Percentiles rank a stretch among this genome's conserved stretches.
These are phyloP conservation scores for Brachyistius frenatus DNA, from an alignment of 2,113 vertebrate species.

Conservation along the genomic window DNA sequence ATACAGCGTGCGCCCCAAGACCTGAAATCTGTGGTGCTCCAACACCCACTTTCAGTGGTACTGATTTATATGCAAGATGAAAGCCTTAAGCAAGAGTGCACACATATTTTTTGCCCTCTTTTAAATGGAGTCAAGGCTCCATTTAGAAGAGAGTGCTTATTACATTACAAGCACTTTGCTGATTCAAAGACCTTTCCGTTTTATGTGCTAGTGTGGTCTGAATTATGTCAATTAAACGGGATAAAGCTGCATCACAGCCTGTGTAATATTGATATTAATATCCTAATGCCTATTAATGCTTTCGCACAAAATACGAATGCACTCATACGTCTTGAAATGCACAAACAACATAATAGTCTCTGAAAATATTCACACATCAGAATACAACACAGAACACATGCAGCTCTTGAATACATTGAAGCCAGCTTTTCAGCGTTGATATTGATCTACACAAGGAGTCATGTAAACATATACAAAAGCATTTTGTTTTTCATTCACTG, in stretches of 20 bases:
- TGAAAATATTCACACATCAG: constrained; percentile 8
- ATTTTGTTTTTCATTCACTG: constrained; percentile 8
- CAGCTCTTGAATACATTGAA: neutral
- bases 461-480: neutral
- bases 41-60: constrained; percentile 69
- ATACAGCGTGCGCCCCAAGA: constrained; percentile 69
- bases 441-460: neutral
- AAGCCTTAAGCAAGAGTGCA: constrained; percentile 79
- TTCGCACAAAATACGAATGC: constrained; percentile 44
- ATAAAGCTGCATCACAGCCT: constrained; percentile 59
- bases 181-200: constrained; percentile 75
- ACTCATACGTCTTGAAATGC: constrained; percentile 23
- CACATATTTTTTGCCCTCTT: constrained; percentile 79
- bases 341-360: constrained; percentile 5
- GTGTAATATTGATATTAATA: constrained; percentile 59
- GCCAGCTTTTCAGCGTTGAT: neutral
- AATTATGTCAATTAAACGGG: constrained; percentile 79
- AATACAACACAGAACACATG: constrained; percentile 14
- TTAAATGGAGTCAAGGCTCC: constrained; percentile 83
- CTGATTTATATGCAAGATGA: constrained; percentile 83
- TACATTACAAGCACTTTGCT: constrained; percentile 84
- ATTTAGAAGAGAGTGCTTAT: constrained; percentile 84
- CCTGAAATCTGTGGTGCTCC: constrained; percentile 69
- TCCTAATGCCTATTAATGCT: constrained; percentile 41
- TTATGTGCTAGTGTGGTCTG: constrained; percentile 61